Conservation (phyloP, 2,113 vertebrate genomes). For the Menidia beryllina region DNA sequence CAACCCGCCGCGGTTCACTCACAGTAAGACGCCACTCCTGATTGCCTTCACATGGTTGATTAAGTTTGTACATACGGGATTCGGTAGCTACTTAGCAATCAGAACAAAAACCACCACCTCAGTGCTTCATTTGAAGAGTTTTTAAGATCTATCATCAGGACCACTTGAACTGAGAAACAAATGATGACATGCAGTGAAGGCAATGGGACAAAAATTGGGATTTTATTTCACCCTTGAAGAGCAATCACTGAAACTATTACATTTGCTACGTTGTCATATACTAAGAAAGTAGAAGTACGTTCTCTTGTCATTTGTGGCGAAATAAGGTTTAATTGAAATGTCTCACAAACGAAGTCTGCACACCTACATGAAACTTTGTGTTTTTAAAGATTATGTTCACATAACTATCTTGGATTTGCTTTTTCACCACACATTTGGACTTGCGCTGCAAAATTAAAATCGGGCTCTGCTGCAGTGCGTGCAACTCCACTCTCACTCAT, state of each 20-base stretch:
- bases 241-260: constrained; percentile 13
- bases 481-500: constrained; percentile 46
- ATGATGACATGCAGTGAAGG: constrained; percentile 13
- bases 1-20: constrained; percentile 92
- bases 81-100: constrained; percentile 47
- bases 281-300: not conserved
- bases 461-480: constrained; percentile 47
- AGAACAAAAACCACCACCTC: constrained; percentile 11
- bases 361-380: constrained; percentile 5
- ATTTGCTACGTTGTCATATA: constrained; percentile 15
- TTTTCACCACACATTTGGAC: constrained; percentile 31
- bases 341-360: constrained; percentile 12
- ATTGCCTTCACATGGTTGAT: constrained; percentile 11
- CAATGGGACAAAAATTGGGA: not conserved
- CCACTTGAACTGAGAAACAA: constrained; percentile 40
- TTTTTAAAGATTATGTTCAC: too few species aligned
- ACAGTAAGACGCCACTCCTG: constrained; percentile 83
- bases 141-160: constrained; percentile 31
- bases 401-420: constrained; percentile 10
- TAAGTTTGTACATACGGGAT: constrained; percentile 7
- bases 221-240: constrained; percentile 17
- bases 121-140: not conserved
- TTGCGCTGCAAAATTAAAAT: constrained; percentile 44
- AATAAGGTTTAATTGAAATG: constrained; percentile 14
- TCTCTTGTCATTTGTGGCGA: not conserved